phyloP scores from a whole-genome alignment of 2,113 vertebrate species.

The Syngnathoides biaculeatus region DNA sequence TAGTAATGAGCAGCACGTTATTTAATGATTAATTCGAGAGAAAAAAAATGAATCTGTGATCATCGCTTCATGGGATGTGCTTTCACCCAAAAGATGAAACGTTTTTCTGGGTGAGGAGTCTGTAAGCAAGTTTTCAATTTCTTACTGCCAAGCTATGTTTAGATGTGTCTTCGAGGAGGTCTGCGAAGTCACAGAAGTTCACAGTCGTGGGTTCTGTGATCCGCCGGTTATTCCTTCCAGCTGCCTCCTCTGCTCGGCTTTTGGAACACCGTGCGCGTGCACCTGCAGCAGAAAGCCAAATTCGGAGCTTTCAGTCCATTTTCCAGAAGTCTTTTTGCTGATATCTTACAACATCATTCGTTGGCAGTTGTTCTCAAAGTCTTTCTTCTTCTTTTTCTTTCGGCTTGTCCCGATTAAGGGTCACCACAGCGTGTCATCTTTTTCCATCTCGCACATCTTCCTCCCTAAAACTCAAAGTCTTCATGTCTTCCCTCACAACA shows the following conservation, averaged over 20 bases:
- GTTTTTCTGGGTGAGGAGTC: not conserved
- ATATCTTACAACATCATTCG: not conserved
- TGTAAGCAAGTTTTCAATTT: slow-evolving; percentile 14
- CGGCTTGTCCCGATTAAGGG: too few relatives aligned
- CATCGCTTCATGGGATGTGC: slow-evolving; percentile 7
- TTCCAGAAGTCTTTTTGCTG: not conserved
- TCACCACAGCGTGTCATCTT: too few relatives aligned
- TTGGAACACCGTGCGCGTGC: slow-evolving; percentile 20
- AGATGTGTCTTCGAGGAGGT: slow-evolving; percentile 30
- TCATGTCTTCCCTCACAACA: too few relatives aligned
- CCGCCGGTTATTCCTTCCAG: slow-evolving; percentile 43
- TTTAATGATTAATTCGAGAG: not conserved
- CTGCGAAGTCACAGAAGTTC: slow-evolving; percentile 52
- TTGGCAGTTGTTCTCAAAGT: too few relatives aligned
- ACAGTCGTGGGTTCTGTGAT: slow-evolving; percentile 44
- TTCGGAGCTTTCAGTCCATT: not conserved
- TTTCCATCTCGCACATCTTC: too few relatives aligned
- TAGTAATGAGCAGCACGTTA: slow-evolving; percentile 8
- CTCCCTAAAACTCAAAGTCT: too few relatives aligned
- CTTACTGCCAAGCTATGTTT: slow-evolving; percentile 32
- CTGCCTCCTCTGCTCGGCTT: slow-evolving; percentile 39
- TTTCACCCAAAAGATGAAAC: not conserved
- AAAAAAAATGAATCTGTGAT: not conserved
- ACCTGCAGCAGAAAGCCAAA: slow-evolving; percentile 2
- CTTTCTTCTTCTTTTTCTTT: too few relatives aligned